phyloP scores from a whole-genome alignment of 2,888 invertebrate species.

The Aspidapion aeneum region DNA sequence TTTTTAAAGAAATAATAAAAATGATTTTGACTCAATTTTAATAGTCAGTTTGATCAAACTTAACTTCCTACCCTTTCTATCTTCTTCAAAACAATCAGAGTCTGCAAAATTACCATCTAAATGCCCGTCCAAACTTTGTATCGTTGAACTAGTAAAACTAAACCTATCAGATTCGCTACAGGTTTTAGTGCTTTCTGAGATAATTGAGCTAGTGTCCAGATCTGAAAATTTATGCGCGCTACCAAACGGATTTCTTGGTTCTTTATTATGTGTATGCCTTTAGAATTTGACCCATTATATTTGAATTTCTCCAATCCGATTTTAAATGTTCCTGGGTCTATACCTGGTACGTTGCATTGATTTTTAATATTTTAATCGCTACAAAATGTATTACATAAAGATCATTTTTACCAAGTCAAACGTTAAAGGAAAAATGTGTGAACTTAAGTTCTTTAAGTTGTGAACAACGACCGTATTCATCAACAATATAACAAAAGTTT shows the following conservation, averaged over 20 bases:
- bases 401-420: conserved; percentile 73
- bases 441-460: conserved; percentile 77
- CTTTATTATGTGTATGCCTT: conserved; percentile 44
- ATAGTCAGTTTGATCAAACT: conserved; percentile 21
- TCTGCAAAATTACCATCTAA: conserved; percentile 36
- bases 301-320: conserved; percentile 32
- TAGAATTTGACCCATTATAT: conserved; percentile 48
- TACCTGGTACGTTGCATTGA: conserved; percentile 33
- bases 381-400: conserved; percentile 72
- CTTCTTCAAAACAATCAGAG: conserved; percentile 6
- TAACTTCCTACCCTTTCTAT: conserved; percentile 10
- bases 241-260: conserved; percentile 40
- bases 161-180: conserved; percentile 42
- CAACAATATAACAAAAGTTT: conserved; percentile 55
- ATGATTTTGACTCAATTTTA: no score
- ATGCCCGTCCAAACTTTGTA: conserved; percentile 48
- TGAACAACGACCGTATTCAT: conserved; percentile 74
- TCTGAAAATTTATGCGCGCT: conserved; percentile 32
- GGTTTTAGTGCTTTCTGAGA: conserved; percentile 31
- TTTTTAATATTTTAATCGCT: conserved; percentile 52
- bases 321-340: conserved; percentile 31
- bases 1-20: no score
- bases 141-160: conserved; percentile 57
- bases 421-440: conserved; percentile 71
- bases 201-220: conserved; percentile 30